Conservation (phyloP, 2,888 invertebrate genomes). For the Muschampia plurimacula region DNA sequence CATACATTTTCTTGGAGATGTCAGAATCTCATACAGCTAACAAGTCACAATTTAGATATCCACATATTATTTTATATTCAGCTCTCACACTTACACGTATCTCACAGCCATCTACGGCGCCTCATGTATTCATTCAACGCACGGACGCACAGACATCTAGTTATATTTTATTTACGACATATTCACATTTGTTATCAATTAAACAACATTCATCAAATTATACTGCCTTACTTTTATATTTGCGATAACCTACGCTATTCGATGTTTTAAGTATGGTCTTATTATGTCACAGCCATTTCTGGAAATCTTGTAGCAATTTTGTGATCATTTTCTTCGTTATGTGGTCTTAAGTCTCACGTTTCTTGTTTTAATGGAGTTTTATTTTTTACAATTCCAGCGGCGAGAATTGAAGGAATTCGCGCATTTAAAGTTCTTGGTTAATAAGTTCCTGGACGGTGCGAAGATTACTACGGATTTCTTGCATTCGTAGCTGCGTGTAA, state of each 20-base stretch:
- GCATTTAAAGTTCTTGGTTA: constrained; percentile 30
- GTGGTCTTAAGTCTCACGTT: constrained; percentile 19
- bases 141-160: constrained; percentile 34
- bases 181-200: constrained; percentile 27
- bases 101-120: constrained; percentile 31
- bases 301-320: constrained; percentile 23
- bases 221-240: background rate
- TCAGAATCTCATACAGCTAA: constrained; percentile 18
- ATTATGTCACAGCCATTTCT: constrained; percentile 26
- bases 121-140: constrained; percentile 38
- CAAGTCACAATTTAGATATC: constrained; percentile 37
- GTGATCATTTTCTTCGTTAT: constrained; percentile 22
- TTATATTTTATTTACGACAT: constrained; percentile 36
- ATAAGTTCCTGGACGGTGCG: constrained; percentile 28
- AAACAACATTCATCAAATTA: constrained; percentile 29
- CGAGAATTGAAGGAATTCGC: constrained; percentile 28
- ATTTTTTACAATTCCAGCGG: constrained; percentile 16
- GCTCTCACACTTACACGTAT: constrained; percentile 34
- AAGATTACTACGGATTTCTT: constrained; percentile 23
- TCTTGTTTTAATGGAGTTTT: constrained; percentile 27
- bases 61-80: constrained; percentile 34
- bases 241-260: constrained; percentile 1
- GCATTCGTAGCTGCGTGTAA: constrained; percentile 13
- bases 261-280: constrained; percentile 2
- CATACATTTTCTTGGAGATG: background rate